Conservation (phyloP, 2,888 invertebrate genomes). For the Pomacea canaliculata region DNA sequence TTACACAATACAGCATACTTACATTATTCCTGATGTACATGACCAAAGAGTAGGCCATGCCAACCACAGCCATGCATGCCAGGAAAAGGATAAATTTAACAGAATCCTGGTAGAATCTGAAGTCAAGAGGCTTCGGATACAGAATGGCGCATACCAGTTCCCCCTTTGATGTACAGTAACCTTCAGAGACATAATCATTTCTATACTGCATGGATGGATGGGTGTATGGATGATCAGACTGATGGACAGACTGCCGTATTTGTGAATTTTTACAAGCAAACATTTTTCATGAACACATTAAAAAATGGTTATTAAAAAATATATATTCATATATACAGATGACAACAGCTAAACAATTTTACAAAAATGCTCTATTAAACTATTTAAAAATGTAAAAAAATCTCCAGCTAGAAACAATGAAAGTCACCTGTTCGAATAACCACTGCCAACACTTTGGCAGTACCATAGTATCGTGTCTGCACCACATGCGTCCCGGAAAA, state of each 20-base stretch:
- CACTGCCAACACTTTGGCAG: constrained; percentile 81
- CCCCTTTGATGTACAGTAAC: constrained; percentile 90
- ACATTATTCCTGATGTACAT: constrained; percentile 75
- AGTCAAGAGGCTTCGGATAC: constrained; percentile 95
- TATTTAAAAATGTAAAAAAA: too few relatives aligned
- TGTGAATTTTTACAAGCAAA: not conserved
- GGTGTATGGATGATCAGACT: not conserved
- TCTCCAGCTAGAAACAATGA: not conserved
- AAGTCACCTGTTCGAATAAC: constrained; percentile 80
- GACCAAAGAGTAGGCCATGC: constrained; percentile 87
- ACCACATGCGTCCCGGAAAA: constrained; percentile 92
- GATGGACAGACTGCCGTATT: too few relatives aligned
- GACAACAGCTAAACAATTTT: too few relatives aligned
- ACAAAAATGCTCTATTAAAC: too few relatives aligned
- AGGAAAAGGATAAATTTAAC: constrained; percentile 82
- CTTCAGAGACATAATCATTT: constrained; percentile 47
- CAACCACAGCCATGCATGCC: constrained; percentile 82
- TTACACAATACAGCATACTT: constrained; percentile 18
- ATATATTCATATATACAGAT: too few relatives aligned
- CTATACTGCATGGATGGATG: not conserved
- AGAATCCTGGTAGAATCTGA: constrained; percentile 93
- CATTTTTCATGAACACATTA: not conserved
- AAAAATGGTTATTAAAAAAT: too few relatives aligned
- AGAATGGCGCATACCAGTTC: constrained; percentile 91
- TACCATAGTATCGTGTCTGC: constrained; percentile 89